Evolutionary conservation across 2,888 invertebrate genomes (phyloP).

Genomic region (Matsumyia berberina): DNA sequence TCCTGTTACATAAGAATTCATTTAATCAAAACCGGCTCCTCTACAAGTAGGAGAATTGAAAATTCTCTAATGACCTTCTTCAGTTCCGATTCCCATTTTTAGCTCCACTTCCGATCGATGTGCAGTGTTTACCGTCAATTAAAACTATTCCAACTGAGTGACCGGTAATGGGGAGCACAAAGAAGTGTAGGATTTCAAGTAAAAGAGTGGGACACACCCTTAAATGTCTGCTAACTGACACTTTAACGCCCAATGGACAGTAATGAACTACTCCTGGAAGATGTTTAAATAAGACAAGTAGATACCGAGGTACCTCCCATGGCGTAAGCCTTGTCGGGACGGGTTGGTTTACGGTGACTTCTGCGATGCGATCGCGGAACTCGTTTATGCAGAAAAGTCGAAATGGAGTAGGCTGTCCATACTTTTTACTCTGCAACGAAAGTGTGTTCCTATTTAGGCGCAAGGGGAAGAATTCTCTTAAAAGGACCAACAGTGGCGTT

Average conservation of each 20-base stretch:
- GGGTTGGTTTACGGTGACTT: no score
- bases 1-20: slow-evolving; percentile 16
- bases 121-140: not conserved
- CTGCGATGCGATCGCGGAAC: no score
- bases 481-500: no score
- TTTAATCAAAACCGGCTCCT: slow-evolving; percentile 8
- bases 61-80: not conserved
- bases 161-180: not conserved
- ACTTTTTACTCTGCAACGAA: no score
- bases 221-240: not conserved
- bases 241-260: not conserved
- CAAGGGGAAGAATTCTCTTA: no score
- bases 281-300: not conserved
- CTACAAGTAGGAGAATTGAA: not conserved
- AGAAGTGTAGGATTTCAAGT: not conserved
- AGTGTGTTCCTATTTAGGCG: no score
- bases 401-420: no score
- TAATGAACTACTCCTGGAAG: not conserved
- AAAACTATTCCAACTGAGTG: not conserved
- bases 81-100: no score
- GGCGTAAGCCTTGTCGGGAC: no score
- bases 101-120: not conserved
- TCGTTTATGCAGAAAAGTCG: no score
- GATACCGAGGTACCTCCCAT: no score
- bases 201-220: not conserved